Evolutionary conservation across 2,797 vertebrate genomes (phyloP), one percentile per base, ranked within the genome.

Genomic region (Eulemur albifrons): DNA sequence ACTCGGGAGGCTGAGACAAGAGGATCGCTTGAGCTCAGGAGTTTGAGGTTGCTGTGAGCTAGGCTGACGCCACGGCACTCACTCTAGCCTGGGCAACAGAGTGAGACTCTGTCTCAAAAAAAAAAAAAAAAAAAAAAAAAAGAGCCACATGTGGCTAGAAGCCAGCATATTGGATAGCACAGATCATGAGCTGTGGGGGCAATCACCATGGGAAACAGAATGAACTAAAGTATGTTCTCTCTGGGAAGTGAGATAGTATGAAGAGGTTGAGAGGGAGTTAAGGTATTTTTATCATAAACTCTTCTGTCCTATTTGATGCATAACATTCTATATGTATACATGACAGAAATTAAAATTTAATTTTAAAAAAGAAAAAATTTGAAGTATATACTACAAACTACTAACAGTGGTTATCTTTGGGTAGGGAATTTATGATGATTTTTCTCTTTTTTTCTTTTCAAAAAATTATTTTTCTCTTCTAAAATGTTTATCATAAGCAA

Each of bases 401-500:
- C 54, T 90, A n/a, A 87, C 15, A 21, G 32, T 65, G n/a, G 14
- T 69, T 76, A 25, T 77, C 43, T 80, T 79, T 35, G 38, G 10
- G 15, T 65, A 17, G 14, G 23, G 27, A 18, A 96, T 70, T 77
- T 85, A 90, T 52, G 45, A 65, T 72, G 32, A 59, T 35, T 59
- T 92, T 87, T 65, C 32, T 92, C 65, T 82, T 82, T 67, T 35
- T 35, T 5, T 92, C 65, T 83, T 88, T 86, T 32, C 3, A 45
- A 92, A 93, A 80, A 94, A 35, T 5, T 70, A 72, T 50, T 11
- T 10, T n/a, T 94, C 90, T 81, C 84, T 96, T 89, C 52, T 45
- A 92, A 94, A 95, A 52, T 43, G 50, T 84, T 97, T 82, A 70
- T 50, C 63, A 79, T 95, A 93, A 87, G 54, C 63, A 72, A 85